These are phyloP conservation scores for Vollenhovia emeryi DNA, from an alignment of 1,140 invertebrate species.

Conservation along the genomic window DNA sequence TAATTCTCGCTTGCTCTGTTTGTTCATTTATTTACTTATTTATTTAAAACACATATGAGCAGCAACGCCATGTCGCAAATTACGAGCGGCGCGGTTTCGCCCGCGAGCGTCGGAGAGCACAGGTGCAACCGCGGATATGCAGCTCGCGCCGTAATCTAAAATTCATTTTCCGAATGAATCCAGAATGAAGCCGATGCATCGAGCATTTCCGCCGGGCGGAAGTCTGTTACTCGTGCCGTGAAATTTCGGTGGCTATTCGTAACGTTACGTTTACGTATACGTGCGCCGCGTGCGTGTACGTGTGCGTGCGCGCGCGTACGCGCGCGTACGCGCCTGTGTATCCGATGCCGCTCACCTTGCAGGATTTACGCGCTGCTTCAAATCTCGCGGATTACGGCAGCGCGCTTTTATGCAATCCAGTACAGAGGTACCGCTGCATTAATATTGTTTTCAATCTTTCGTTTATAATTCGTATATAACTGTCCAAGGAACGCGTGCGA, in stretches of 20 bases:
- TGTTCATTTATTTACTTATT: slow-evolving; percentile 70
- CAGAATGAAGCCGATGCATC: slow-evolving; percentile 57
- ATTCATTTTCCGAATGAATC: slow-evolving; percentile 71
- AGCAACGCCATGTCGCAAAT: slow-evolving; percentile 28
- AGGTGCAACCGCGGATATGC: slow-evolving; percentile 52
- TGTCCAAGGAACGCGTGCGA: neutral
- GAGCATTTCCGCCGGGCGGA: slow-evolving; percentile 31
- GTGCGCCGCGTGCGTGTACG: neutral
- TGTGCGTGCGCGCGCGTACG: neutral
- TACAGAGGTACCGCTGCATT: neutral
- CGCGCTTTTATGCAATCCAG: neutral
- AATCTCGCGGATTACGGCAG: slow-evolving; percentile 47
- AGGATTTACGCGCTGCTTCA: slow-evolving; percentile 47
- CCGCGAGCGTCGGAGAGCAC: slow-evolving; percentile 30
- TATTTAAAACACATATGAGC: slow-evolving; percentile 64
- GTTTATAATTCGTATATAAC: neutral
- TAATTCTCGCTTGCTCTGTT: slow-evolving; percentile 64
- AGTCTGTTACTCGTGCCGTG: slow-evolving; percentile 27
- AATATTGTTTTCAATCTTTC: slow-evolving; percentile 5
- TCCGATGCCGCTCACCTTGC: slow-evolving; percentile 5
- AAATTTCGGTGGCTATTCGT: slow-evolving; percentile 40
- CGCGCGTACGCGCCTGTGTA: neutral
- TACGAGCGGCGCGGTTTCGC: slow-evolving; percentile 49
- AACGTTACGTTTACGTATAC: neutral
- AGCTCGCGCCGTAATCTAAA: slow-evolving; percentile 61